Base-by-base conservation (phyloP, 2,888 invertebrate genomes). In the Meteorus colon region DNA sequence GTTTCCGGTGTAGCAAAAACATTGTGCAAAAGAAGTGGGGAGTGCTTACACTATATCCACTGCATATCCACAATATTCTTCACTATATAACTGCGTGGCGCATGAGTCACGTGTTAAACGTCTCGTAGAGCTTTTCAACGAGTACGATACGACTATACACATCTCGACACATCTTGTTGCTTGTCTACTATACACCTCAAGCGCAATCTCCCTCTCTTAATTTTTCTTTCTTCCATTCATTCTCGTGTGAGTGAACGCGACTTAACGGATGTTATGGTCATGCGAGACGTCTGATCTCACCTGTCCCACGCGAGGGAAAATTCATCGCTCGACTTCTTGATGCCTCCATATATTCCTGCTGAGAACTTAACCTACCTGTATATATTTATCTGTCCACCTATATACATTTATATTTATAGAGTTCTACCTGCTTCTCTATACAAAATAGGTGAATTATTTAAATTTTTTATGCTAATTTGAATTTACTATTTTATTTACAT, bases 241-340 rank as follows among this genome's bases (percentile, higher is more conserved):
- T n/a, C 14, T 34, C 8, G 6, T 67, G 29, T 51, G 67, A 29
- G 66, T 51, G 27, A 55, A n/a, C 16, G 62, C 31, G 31, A 19
- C 10, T 62, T 62, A 62, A 66, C 66, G 41, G 41, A 66, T 66
- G 66, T 66, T 19, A 66, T 66, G 66, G 19, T 66, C 41, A 66
- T 41, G 66, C 66, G 66, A 66, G 24, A 66, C 45, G 27, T 66
- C 19, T 29, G 24, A 66, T 66, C 66, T 66, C 66, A 66, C 66
- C 66, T 66, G 66, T 66, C 66, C 66, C 34, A 66, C 41, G 41
- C 66, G 41, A 66, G 19, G 34, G 10, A 55, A 55, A 34, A 66
- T 66, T 66, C 66, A 66, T 66, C 66, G 41, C 66, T 66, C 66
- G 41, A 66, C 37, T 41, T 37, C n/a, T 66, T 5, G 19, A 41